Conservation (phyloP, 2,888 invertebrate genomes). For the Aleiodes alternator region DNA sequence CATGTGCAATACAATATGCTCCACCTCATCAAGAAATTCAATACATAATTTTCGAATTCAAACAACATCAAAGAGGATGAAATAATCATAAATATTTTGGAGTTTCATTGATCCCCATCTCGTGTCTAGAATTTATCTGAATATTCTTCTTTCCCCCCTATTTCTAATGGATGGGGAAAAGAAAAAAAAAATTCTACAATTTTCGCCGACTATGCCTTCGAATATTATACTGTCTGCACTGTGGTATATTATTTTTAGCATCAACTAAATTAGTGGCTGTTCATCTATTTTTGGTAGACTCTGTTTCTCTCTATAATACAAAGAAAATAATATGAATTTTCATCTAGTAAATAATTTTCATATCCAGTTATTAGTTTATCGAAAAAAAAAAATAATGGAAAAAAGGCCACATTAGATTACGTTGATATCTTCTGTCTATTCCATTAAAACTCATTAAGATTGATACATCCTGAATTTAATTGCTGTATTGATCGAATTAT, state of each 20-base stretch:
- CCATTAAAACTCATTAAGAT: too few species aligned
- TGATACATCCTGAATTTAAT: too few species aligned
- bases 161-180: too few species aligned
- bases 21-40: too few species aligned
- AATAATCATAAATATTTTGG: too few species aligned
- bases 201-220: conserved; percentile 43
- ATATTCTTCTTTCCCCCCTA: background rate
- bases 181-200: background rate
- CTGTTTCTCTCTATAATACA: conserved; percentile 52
- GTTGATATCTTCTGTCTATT: too few species aligned
- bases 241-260: conserved; percentile 70
- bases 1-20: too few species aligned
- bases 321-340: conserved; percentile 50
- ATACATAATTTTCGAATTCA: too few species aligned
- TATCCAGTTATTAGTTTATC: background rate
- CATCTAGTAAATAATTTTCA: conserved; percentile 10
- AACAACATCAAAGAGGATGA: too few species aligned
- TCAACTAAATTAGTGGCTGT: conserved; percentile 68
- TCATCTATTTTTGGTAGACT: conserved; percentile 69
- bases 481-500: too few species aligned
- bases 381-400: background rate
- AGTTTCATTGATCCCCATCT: too few species aligned
- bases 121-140: too few species aligned
- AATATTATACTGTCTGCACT: conserved; percentile 66
- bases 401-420: background rate